Evolutionary conservation across 1,140 invertebrate genomes (phyloP).

Genomic region (Coenobita brevimanus): DNA sequence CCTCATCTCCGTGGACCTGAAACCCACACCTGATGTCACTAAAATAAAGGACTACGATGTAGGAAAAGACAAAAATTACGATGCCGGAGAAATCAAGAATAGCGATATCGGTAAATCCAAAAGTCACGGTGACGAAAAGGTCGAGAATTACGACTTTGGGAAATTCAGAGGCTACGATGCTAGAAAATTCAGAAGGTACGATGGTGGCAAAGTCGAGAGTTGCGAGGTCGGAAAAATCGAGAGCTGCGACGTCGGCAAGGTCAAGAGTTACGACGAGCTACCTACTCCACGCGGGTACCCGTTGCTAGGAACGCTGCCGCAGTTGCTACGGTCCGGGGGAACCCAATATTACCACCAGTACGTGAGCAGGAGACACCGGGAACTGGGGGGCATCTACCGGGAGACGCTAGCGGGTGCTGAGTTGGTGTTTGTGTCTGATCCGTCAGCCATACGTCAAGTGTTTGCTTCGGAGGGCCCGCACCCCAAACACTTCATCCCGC

Average conservation of each 20-base stretch:
- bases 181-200: no score
- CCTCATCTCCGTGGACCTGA: neutral
- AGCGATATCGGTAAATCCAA: no score
- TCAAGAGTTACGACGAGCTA: constrained; percentile 35
- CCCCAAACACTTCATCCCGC: constrained; percentile 85
- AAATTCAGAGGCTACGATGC: no score
- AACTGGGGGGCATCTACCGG: constrained; percentile 84
- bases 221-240: no score
- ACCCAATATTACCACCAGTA: constrained; percentile 34
- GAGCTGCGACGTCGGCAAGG: no score
- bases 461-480: constrained; percentile 85
- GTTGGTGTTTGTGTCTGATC: constrained; percentile 83
- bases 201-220: no score
- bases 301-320: constrained; percentile 24
- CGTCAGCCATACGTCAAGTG: constrained; percentile 80
- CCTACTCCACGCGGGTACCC: constrained; percentile 29
- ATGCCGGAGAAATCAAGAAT: no score
- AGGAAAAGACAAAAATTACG: neutral
- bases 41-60: neutral
- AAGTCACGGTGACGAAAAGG: no score
- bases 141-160: no score
- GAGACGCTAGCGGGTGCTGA: constrained; percentile 81
- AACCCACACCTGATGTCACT: neutral
- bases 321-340: constrained; percentile 30
- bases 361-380: constrained; percentile 76